Base-by-base conservation (phyloP, 2,797 vertebrate genomes). In the Eulemur coronatus region DNA sequence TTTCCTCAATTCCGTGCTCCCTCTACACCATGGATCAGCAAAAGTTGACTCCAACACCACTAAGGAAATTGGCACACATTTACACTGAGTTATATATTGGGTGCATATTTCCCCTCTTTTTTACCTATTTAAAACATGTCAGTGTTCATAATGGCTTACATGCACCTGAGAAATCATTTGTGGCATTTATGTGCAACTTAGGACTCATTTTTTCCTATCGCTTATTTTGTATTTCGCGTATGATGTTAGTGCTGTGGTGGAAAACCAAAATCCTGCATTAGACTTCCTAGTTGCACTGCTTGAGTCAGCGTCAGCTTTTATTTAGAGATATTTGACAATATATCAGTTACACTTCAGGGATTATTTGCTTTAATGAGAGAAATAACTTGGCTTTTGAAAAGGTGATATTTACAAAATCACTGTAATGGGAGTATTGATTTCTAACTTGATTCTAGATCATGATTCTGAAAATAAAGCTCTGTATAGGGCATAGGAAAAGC, bases 381-480 rank as follows among this genome's bases (percentile, higher is more conserved):
- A 70, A 59, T 63, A 41, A 7, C 11, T 78, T 87, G 35, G 8
- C 70, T 80, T 88, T 1, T 76, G 52, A 82, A 61, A 84, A 91
- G 84, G 80, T 84, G 90, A 86, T 82, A 46, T 14, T 92, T 91
- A 50, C 15, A 91, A 52, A 48, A 89, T 96, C 41, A 67, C 93
- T 80, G 9, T 22, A 69, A 30, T 26, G 50, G 30, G 55, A 81
- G 7, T 41, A 30, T 46, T 85, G n/a, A 72, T 95, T 84, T 76
- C 79, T 95, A 92, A 80, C 33, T 57, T 52, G 43, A 89, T 61
- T 95, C 20, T 90, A 89, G 52, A 86, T 81, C 26, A 61, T 30
- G 33, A 10, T 73, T 93, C 43, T 92, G 59, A 85, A 84, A 85
- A 70, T 41, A 79, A n/a, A 65, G 1, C 48, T 95, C 26, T 82